These are phyloP conservation scores for Geopemphigus sp. DNA, from an alignment of 1,140 invertebrate species.

Conservation along the genomic window DNA sequence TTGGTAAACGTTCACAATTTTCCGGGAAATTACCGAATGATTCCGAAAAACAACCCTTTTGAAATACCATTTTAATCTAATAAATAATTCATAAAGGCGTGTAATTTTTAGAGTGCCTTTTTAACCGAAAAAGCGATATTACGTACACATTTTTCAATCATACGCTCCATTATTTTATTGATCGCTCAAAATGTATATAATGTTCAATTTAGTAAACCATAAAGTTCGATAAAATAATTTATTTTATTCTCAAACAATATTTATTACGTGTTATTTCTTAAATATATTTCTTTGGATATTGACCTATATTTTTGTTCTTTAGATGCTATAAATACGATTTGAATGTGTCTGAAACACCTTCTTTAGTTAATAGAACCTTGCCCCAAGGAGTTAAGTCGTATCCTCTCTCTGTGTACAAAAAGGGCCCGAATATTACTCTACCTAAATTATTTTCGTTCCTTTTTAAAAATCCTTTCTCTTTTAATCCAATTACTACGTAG, in stretches of 20 bases:
- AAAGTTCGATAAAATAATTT: not conserved
- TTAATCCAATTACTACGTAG: constrained; percentile 50
- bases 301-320: constrained; percentile 14
- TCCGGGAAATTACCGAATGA: no score
- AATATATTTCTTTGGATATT: not conserved
- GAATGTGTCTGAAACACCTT: constrained; percentile 51
- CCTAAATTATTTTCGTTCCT: constrained; percentile 50
- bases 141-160: no score
- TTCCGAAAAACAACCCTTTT: no score
- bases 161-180: no score
- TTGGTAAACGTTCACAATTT: no score
- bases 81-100: no score
- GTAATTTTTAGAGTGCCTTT: no score
- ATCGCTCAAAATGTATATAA: no score
- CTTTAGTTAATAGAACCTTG: constrained; percentile 50
- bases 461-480: constrained; percentile 51
- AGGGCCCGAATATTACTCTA: constrained; percentile 51
- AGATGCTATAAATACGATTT: constrained; percentile 47
- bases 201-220: no score
- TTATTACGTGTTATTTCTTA: no score
- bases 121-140: no score
- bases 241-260: not conserved
- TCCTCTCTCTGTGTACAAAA: constrained; percentile 52
- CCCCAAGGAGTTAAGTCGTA: constrained; percentile 52
- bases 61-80: no score